These are phyloP conservation scores for Nixonia krombeini DNA, from an alignment of 1,140 invertebrate species.

Conservation along the genomic window DNA sequence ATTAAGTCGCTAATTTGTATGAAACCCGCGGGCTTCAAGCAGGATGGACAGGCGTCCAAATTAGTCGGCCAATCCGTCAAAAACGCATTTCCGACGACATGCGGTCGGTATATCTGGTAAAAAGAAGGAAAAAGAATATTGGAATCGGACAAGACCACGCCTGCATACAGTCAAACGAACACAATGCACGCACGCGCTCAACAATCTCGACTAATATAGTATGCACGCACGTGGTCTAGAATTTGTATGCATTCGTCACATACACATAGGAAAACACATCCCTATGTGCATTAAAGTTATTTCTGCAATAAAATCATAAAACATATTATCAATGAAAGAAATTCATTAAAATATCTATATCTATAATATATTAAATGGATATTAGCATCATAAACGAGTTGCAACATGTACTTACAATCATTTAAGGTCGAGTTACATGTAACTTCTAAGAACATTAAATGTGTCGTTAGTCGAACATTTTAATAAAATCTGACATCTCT, in stretches of 20 bases:
- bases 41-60: slow-evolving; percentile 30
- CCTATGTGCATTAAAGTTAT: too few species aligned
- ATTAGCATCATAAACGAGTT: too few species aligned
- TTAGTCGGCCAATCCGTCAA: slow-evolving; percentile 40
- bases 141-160: slow-evolving; percentile 21
- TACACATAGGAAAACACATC: slow-evolving; percentile 4
- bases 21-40: background rate
- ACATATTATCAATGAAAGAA: too few species aligned
- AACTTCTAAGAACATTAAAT: too few species aligned
- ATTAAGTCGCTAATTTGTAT: slow-evolving; percentile 20
- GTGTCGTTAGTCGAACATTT: too few species aligned
- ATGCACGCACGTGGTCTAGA: slow-evolving; percentile 22
- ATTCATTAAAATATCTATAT: too few species aligned
- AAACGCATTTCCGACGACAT: slow-evolving; percentile 19
- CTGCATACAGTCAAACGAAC: slow-evolving; percentile 13
- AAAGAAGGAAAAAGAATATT: slow-evolving; percentile 12
- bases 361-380: too few species aligned
- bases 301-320: too few species aligned
- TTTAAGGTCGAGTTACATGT: too few species aligned
- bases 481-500: too few species aligned
- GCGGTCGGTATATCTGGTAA: background rate
- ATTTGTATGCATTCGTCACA: slow-evolving; percentile 1
- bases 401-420: too few species aligned
- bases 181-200: slow-evolving; percentile 12
- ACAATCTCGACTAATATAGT: slow-evolving; percentile 10